Percentiles rank a stretch among this genome's conserved stretches.
Evolutionary conservation across 1,140 invertebrate species (phyloP).

Genomic region (Brachionus koreanus): DNA sequence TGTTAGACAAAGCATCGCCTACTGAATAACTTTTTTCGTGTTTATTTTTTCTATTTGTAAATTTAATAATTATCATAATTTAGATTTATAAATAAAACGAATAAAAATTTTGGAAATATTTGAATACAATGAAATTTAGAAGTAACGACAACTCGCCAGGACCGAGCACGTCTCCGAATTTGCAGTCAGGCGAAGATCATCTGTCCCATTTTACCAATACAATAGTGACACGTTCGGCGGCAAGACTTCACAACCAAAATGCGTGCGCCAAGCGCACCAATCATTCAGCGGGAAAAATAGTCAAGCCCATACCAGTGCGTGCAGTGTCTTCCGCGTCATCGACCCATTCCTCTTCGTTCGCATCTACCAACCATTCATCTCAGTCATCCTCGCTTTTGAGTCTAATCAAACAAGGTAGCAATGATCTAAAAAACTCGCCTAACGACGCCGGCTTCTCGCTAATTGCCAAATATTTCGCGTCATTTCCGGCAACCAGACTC

Average conservation of each 20-base stretch:
- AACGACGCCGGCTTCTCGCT: slow-evolving; percentile 17
- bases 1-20: not conserved
- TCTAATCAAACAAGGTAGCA: not conserved
- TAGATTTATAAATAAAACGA: not conserved
- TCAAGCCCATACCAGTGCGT: slow-evolving; percentile 31
- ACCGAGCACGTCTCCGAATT: not conserved
- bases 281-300: slow-evolving; percentile 1
- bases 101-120: not conserved
- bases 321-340: slow-evolving; percentile 20
- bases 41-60: not conserved
- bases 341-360: slow-evolving; percentile 21
- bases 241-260: not conserved
- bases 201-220: not conserved
- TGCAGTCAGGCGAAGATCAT: not conserved
- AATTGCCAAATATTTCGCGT: slow-evolving; percentile 41
- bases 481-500: slow-evolving; percentile 24
- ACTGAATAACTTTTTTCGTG: not conserved
- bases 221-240: not conserved
- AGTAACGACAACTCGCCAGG: not conserved
- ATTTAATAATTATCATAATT: not conserved
- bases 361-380: slow-evolving; percentile 19
- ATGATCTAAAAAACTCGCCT: not conserved
- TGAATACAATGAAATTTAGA: not conserved
- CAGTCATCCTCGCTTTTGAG: not conserved
- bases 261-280: not conserved